These are phyloP conservation scores for Limonius californicus DNA, from an alignment of 1,140 invertebrate genomes.

Conservation along the genomic window DNA sequence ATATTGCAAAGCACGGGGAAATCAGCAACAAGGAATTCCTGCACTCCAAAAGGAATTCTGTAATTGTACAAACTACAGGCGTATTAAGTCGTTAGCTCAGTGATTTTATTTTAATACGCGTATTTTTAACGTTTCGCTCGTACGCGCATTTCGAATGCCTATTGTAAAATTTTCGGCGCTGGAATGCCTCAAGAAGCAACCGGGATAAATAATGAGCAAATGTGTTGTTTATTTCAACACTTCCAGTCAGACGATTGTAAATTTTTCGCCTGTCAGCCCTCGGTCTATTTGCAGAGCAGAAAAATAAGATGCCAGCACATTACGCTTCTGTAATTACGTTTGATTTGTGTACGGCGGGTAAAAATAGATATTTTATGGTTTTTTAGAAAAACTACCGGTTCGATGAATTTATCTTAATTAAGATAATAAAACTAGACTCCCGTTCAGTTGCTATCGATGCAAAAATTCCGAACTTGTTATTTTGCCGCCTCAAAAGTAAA, in stretches of 20 bases:
- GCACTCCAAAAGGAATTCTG: no score
- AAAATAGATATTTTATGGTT: background rate
- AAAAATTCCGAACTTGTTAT: constrained; percentile 1
- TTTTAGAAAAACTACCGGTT: background rate
- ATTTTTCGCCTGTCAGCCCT: background rate
- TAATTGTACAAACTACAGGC: no score
- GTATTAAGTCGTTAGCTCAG: no score
- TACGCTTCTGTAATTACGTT: background rate
- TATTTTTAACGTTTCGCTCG: no score
- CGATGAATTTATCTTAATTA: background rate
- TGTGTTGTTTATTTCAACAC: background rate
- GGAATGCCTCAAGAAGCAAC: background rate
- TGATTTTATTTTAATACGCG: no score
- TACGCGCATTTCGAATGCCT: no score
- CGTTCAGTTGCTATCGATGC: background rate
- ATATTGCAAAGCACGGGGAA: no score
- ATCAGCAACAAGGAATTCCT: no score
- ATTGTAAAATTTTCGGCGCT: no score
- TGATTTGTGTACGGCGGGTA: background rate
- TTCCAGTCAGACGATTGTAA: constrained; percentile 3
- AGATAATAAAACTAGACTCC: background rate
- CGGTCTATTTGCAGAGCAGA: background rate
- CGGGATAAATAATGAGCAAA: constrained; percentile 2
- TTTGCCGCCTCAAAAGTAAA: background rate
- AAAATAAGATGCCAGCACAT: background rate